phyloP scores from a whole-genome alignment of 2,797 vertebrate species.

The Melopsittacus undulatus region DNA sequence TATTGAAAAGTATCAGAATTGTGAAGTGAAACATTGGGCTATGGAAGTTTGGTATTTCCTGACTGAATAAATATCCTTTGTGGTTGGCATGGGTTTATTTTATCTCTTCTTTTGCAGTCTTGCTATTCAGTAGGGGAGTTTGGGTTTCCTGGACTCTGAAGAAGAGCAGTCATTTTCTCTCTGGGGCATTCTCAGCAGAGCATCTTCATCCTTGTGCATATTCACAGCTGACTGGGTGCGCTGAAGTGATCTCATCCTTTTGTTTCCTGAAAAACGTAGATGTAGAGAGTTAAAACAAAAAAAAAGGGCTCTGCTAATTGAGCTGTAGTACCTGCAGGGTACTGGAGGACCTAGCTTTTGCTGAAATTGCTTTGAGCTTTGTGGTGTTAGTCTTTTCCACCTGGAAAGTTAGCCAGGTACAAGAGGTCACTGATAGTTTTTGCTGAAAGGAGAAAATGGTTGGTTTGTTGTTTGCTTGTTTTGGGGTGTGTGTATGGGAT shows the following conservation, averaged over 20 bases:
- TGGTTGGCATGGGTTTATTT: conserved; percentile 13
- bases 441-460: background rate
- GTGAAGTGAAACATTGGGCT: background rate
- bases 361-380: background rate
- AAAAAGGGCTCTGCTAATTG: conserved; percentile 8
- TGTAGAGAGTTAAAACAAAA: conserved; percentile 4
- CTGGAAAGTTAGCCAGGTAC: background rate
- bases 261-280: conserved; percentile 6
- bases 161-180: conserved; percentile 26
- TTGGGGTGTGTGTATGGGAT: background rate
- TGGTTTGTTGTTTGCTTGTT: background rate
- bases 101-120: conserved; percentile 6
- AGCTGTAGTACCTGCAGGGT: background rate
- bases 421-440: background rate
- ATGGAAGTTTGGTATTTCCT: background rate
- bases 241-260: background rate
- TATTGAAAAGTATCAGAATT: background rate
- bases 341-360: background rate
- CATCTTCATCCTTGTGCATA: background rate
- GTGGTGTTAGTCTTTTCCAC: conserved; percentile 9
- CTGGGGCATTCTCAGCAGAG: conserved; percentile 6
- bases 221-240: conserved; percentile 13
- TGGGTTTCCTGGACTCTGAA: background rate
- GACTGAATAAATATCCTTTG: background rate
- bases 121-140: background rate